phyloP scores from a whole-genome alignment of 2,888 invertebrate genomes.

The Halocaridina rubra region DNA sequence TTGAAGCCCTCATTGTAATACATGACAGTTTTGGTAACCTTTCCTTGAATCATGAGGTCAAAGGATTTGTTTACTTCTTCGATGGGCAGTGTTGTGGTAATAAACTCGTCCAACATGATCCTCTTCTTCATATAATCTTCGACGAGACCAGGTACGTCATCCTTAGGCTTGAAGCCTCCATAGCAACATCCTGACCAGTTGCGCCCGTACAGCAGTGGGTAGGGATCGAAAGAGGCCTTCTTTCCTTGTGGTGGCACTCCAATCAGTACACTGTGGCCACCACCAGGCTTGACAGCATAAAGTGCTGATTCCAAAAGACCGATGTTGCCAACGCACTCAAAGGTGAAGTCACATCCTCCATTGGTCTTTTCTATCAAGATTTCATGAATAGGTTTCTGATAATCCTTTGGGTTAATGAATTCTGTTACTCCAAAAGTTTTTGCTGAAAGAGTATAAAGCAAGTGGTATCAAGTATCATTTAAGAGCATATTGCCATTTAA shows the following conservation, averaged over 20 bases:
- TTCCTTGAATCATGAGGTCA: constrained; percentile 71
- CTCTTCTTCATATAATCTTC: constrained; percentile 79
- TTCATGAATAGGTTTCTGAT: constrained; percentile 80
- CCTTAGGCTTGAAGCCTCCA: constrained; percentile 91
- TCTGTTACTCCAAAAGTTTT: constrained; percentile 93
- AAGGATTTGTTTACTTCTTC: constrained; percentile 72
- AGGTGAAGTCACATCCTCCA: constrained; percentile 97
- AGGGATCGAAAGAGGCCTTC: constrained; percentile 96
- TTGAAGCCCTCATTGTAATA: too few species aligned
- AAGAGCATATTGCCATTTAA: too few species aligned
- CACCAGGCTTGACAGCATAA: constrained; percentile 75
- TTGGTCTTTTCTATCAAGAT: constrained; percentile 89
- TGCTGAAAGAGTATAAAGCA: constrained; percentile 72
- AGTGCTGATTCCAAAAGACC: constrained; percentile 69
- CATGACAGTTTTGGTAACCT: constrained; percentile 54
- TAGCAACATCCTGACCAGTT: constrained; percentile 96
- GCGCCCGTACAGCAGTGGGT: constrained; percentile 97
- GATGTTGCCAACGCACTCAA: constrained; percentile 96
- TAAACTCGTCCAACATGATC: constrained; percentile 72
- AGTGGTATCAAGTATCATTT: too few species aligned
- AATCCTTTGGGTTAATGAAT: constrained; percentile 91
- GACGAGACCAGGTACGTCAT: constrained; percentile 91
- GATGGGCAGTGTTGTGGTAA: constrained; percentile 69
- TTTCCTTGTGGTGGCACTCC: constrained; percentile 96
- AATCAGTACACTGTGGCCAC: constrained; percentile 95